Percentiles rank a stretch among this genome's conserved stretches.
Evolutionary conservation across 2,888 invertebrate species (phyloP).

Genomic region (Lymantria monacha): DNA sequence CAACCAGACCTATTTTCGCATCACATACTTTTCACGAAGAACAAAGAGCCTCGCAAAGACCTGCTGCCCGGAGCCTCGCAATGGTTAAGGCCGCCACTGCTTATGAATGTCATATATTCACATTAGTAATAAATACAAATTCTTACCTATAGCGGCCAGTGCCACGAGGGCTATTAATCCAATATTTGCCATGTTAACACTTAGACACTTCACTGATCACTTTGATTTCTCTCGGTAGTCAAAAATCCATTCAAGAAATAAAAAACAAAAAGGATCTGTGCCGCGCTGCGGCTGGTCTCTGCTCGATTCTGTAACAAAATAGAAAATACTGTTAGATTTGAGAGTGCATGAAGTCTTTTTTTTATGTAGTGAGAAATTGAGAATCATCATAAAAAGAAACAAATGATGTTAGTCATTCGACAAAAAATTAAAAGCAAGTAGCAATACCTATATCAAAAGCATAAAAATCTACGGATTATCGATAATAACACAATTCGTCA

Average conservation of each 20-base stretch:
- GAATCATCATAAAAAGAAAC: not conserved
- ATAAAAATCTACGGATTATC: not conserved
- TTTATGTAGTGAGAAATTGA: conserved; percentile 2
- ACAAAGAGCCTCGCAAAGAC: no score
- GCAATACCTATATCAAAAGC: not conserved
- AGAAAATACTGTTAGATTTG: conserved; percentile 12
- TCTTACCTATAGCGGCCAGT: conserved; percentile 71
- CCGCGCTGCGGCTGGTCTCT: conserved; percentile 74
- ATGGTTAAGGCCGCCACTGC: no score
- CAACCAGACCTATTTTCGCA: no score
- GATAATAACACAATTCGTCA: no score
- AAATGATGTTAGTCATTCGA: not conserved
- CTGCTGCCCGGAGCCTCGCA: no score
- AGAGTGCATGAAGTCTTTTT: no score
- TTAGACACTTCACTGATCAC: conserved; percentile 70
- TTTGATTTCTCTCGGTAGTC: conserved; percentile 52
- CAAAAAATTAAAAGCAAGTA: not conserved
- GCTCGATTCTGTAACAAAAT: conserved; percentile 74
- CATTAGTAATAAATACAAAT: not conserved
- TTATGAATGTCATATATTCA: no score
- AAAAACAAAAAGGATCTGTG: conserved; percentile 47
- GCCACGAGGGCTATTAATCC: conserved; percentile 70
- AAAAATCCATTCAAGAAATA: conserved; percentile 36
- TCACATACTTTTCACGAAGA: no score
- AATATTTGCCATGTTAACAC: conserved; percentile 59